Percentiles rank a stretch among this genome's conserved stretches.
Conservation (phyloP, 92 coral and sea anemone genomes). For the Scolanthus callimorphus region DNA sequence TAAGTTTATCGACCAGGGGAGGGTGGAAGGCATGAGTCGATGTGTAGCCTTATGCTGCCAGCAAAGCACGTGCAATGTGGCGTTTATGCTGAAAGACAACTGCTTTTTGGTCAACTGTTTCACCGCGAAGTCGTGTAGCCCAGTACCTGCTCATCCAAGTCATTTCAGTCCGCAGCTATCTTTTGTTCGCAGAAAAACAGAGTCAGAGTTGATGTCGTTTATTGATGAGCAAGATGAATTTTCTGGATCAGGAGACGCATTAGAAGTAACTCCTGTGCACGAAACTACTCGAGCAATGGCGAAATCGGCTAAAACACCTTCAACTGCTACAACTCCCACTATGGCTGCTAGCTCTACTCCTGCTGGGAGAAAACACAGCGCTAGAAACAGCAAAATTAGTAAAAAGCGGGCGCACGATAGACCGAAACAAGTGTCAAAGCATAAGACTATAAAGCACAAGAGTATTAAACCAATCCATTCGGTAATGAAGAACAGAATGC, state of each 20-base stretch:
- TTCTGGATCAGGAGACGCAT: not conserved
- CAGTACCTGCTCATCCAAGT: conserved; percentile 70
- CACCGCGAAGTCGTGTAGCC: conserved; percentile 54
- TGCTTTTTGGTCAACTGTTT: conserved; percentile 91
- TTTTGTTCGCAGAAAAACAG: conserved; percentile 41
- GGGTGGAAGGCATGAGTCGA: conserved; percentile 87
- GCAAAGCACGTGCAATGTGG: conserved; percentile 70
- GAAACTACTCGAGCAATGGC: conserved; percentile 14
- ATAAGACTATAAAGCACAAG: conserved; percentile 1
- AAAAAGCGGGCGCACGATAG: not conserved
- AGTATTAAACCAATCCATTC: not conserved
- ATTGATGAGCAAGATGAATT: conserved; percentile 51
- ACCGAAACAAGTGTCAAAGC: not conserved
- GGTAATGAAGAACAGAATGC: not conserved
- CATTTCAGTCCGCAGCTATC: conserved; percentile 60
- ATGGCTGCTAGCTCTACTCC: not conserved
- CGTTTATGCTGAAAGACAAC: conserved; percentile 74
- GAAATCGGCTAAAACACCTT: conserved; percentile 5
- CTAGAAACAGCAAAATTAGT: too few species aligned
- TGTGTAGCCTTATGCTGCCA: conserved; percentile 84
- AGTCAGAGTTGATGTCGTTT: conserved; percentile 66
- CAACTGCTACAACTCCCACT: conserved; percentile 2
- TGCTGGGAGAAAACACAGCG: not conserved
- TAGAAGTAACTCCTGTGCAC: not conserved
- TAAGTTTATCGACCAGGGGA: conserved; percentile 99